Evolutionary conservation across 2,113 vertebrate genomes (phyloP).

Genomic region (Eublepharis macularius): DNA sequence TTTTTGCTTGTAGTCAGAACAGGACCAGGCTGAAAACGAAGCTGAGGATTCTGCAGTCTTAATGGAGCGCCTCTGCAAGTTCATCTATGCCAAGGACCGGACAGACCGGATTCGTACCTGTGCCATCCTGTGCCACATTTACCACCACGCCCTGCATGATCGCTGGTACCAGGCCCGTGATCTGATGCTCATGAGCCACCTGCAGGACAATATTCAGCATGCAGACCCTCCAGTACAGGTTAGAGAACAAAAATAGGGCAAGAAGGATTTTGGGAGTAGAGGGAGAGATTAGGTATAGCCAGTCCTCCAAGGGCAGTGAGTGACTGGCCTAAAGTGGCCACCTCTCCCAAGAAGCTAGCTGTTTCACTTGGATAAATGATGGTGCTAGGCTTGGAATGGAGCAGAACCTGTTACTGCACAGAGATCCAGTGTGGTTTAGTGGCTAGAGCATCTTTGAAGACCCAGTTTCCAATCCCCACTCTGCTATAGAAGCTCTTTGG

Average conservation of each 20-base stretch:
- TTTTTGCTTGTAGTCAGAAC: constrained; percentile 77
- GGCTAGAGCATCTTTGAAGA: no score
- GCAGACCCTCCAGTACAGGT: constrained; percentile 93
- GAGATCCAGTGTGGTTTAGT: not conserved
- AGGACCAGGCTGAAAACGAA: constrained; percentile 89
- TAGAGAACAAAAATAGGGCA: not conserved
- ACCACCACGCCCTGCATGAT: constrained; percentile 91
- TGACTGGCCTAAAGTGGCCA: not conserved
- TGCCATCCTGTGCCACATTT: constrained; percentile 93
- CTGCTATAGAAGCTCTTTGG: no score
- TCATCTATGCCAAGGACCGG: constrained; percentile 88
- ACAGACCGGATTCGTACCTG: constrained; percentile 92
- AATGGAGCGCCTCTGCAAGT: constrained; percentile 92
- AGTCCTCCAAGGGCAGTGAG: no score
- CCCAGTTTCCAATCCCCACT: no score
- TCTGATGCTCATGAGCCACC: constrained; percentile 94
- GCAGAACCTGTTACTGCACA: not conserved
- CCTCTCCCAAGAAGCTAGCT: not conserved
- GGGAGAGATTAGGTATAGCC: no score
- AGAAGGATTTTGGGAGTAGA: no score
- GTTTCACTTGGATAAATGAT: not conserved
- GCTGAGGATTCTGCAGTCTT: constrained; percentile 86
- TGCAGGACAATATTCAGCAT: constrained; percentile 94
- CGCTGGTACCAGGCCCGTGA: constrained; percentile 93
- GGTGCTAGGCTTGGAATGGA: not conserved